These are phyloP conservation scores for Pseudococcus longispinus DNA, from an alignment of 2,888 invertebrate genomes.

Conservation along the genomic window DNA sequence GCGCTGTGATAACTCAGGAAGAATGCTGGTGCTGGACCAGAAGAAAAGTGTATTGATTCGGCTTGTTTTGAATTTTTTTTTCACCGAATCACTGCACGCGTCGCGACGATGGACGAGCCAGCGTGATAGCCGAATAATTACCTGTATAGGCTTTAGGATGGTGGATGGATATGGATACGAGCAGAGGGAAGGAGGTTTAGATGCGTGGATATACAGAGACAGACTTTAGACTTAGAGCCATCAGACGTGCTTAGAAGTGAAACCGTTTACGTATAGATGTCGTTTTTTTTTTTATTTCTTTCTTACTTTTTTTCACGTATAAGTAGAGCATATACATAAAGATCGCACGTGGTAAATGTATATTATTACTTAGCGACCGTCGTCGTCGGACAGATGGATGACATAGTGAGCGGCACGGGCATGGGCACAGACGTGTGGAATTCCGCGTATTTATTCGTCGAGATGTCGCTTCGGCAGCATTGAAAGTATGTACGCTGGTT, in stretches of 20 bases:
- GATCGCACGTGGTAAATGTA: constrained; percentile 37
- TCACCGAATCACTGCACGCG: neutral
- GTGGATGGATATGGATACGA: no score
- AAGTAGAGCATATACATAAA: constrained; percentile 41
- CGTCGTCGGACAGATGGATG: neutral
- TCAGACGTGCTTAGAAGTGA: constrained; percentile 7
- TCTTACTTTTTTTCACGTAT: neutral
- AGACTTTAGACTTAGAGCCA: neutral
- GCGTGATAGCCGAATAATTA: neutral
- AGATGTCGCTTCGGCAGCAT: neutral
- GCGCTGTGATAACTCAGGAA: neutral
- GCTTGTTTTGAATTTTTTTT: neutral
- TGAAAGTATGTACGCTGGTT: neutral
- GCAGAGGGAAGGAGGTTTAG: no score
- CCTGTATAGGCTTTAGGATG: neutral
- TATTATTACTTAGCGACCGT: neutral
- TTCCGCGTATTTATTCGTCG: neutral
- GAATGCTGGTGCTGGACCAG: neutral
- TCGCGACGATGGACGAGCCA: neutral
- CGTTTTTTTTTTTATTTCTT: neutral
- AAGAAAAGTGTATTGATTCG: neutral
- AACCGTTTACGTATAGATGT: constrained; percentile 8
- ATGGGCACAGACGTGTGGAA: neutral
- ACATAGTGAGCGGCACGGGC: neutral
- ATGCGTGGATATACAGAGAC: no score